Evolutionary conservation across 2,113 vertebrate species (phyloP), one percentile per base, ranked within the genome.

Genomic region (Microcebus murinus): DNA sequence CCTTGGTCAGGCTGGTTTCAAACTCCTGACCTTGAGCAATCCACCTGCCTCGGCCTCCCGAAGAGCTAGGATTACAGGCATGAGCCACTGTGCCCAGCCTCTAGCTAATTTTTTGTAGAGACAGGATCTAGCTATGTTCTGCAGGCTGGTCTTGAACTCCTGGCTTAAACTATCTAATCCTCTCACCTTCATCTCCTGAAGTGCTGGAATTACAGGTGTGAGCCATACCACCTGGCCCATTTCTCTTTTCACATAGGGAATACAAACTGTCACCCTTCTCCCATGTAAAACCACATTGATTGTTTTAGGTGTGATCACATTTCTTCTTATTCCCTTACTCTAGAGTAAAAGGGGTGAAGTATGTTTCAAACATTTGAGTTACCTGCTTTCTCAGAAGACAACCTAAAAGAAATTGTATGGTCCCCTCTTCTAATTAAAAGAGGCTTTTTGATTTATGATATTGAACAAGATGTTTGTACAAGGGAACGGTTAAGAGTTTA

Each of bases 301-400:
- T 55, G 8, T 67, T 80, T 88, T 50, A 71, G 57, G 29, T 31
- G 0, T 84, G 63, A 68, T 65, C 23, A 31, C 50, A 20, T 67
- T 21, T 80, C 31, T 76, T 86, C 39, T 25, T 45, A 17, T 80
- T 76, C 13, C 36, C 18, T 92, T 74, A 27, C 50, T 52, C 8
- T 83, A 67, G 94, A 39, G 23, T 79, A 8, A 71, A 68, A 82
- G 61, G 61, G 4, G 15, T 83, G 27, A 87, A 91, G 39, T 21
- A 57, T 29, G 55, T 76, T 52, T 59, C 63, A 86, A 25, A 91
- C 15, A 34, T 61, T 34, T 87, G 45, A 85, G 21, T 90, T 96
- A 42, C 74, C n/a, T 61, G 1, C 82, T 93, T 94, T 87, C 12
- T 95, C 59, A 48, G 31, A 93, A 81, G 68, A 31, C 87, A 83